These are phyloP conservation scores for Saguinus midas DNA, from an alignment of 2,113 vertebrate species.

Conservation along the genomic window DNA sequence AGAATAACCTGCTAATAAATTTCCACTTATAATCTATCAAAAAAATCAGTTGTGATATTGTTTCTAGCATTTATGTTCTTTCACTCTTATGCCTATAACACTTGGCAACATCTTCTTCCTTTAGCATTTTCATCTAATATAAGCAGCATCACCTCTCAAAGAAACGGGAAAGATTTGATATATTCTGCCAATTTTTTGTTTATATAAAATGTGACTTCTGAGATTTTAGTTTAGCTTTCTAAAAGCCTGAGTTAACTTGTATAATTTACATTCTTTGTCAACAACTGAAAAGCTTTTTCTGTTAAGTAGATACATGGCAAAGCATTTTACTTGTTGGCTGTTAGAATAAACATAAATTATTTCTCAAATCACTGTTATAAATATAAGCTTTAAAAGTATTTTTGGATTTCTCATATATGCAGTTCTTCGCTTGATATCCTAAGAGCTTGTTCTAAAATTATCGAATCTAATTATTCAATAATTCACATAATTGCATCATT, in stretches of 20 bases:
- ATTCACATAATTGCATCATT: background rate
- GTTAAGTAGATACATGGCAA: background rate
- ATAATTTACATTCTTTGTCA: background rate
- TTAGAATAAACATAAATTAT: background rate
- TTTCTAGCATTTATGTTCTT: constrained; percentile 18
- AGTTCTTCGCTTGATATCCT: background rate
- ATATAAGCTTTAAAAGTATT: background rate
- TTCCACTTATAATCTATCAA: background rate
- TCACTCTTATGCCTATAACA: background rate
- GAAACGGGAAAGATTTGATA: background rate
- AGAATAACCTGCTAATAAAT: background rate
- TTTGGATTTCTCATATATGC: background rate
- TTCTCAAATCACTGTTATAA: background rate
- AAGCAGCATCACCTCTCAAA: background rate
- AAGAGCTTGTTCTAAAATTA: background rate
- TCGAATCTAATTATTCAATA: no score
- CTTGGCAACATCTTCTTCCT: background rate
- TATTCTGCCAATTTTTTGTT: constrained; percentile 30
- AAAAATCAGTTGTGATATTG: background rate
- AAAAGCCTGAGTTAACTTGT: background rate
- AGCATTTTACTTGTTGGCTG: background rate
- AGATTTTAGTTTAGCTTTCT: background rate
- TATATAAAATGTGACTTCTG: background rate
- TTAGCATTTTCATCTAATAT: constrained; percentile 40
- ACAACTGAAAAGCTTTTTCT: background rate